phyloP scores from a whole-genome alignment of 2,797 vertebrate species.

The Pangasius larnaudii region DNA sequence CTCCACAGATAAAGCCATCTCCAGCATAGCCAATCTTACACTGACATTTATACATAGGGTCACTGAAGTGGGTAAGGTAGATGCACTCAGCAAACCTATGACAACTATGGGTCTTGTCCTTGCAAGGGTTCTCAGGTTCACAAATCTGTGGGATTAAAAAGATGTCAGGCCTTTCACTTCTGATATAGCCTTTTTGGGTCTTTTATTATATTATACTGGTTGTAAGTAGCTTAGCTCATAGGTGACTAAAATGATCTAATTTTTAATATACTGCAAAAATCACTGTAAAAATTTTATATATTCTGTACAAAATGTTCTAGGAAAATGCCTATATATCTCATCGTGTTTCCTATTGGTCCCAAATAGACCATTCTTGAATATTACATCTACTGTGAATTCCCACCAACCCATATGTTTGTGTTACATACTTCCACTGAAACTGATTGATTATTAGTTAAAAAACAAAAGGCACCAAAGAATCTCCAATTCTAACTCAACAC shows the following conservation, averaged over 20 bases:
- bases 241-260: neutral
- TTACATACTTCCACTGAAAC: neutral
- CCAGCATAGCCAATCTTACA: constrained; percentile 95
- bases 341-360: neutral
- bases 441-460: neutral
- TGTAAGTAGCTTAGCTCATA: no score
- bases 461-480: neutral
- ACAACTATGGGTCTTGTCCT: constrained; percentile 92
- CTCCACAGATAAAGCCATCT: constrained; percentile 92
- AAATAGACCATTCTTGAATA: neutral
- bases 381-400: neutral
- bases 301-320: neutral
- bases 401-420: neutral
- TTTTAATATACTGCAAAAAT: neutral
- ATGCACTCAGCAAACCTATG: constrained; percentile 91
- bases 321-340: no score
- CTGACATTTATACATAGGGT: constrained; percentile 97
- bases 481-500: neutral
- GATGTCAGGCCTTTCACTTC: neutral
- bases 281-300: neutral
- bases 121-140: constrained; percentile 94
- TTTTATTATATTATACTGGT: constrained; percentile 4
- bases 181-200: neutral
- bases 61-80: constrained; percentile 94
- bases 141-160: constrained; percentile 79